Percentiles rank a stretch among this genome's conserved stretches.
Evolutionary conservation across 2,888 invertebrate species (phyloP).

Genomic region (Sisyra nigra): DNA sequence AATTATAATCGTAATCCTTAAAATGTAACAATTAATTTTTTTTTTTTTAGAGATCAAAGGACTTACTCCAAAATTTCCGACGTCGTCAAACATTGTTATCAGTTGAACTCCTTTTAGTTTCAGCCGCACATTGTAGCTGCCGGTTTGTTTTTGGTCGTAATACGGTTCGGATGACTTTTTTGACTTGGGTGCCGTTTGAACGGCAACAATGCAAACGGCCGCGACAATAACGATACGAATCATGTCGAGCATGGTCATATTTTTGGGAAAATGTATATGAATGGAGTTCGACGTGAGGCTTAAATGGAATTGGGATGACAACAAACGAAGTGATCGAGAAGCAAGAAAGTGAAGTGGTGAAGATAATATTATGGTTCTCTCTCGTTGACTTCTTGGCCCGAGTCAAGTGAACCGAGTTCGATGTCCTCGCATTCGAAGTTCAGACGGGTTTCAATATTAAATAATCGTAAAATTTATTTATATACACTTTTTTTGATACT

Average conservation of each 20-base stretch:
- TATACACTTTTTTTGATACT: no score
- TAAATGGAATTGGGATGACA: not conserved
- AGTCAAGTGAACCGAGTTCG: conserved; percentile 4
- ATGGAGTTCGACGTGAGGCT: not conserved
- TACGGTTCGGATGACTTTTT: conserved; percentile 16
- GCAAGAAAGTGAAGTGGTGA: no score
- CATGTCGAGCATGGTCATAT: not conserved
- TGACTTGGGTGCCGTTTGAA: conserved; percentile 5
- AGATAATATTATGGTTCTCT: conserved; percentile 2
- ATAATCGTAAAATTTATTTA: no score
- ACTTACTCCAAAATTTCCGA: conserved; percentile 43
- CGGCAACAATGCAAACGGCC: not conserved
- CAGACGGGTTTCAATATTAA: no score
- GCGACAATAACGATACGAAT: conserved; percentile 4
- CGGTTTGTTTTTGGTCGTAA: conserved; percentile 61
- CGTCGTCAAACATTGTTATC: conserved; percentile 46
- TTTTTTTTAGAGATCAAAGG: not conserved
- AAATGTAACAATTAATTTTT: conserved; percentile 18
- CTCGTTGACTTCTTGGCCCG: conserved; percentile 5
- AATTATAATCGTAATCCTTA: conserved; percentile 57
- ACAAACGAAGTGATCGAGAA: no score
- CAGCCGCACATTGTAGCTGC: conserved; percentile 63
- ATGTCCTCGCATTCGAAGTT: conserved; percentile 1
- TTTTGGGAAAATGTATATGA: not conserved
- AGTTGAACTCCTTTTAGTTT: conserved; percentile 64